Conservation (phyloP, 2,888 invertebrate species). For the Phengaris arion region DNA sequence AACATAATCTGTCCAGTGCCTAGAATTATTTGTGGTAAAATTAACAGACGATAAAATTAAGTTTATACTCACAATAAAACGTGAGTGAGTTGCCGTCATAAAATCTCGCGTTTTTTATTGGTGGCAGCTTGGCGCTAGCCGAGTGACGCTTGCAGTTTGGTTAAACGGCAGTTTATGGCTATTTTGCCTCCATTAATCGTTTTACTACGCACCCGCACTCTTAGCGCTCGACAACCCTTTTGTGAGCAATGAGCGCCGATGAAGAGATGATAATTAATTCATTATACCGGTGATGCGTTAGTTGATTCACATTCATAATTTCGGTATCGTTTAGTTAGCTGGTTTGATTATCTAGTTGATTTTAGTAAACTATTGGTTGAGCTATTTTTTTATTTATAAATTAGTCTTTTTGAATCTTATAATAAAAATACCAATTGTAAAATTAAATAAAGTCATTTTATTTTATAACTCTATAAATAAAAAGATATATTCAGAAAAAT, state of each 20-base stretch:
- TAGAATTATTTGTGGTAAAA: conserved; percentile 79
- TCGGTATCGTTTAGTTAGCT: background rate
- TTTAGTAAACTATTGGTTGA: background rate
- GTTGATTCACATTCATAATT: background rate
- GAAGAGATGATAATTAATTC: conserved; percentile 28
- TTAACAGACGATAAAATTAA: conserved; percentile 80
- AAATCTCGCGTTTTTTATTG: conserved; percentile 80
- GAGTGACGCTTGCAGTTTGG: conserved; percentile 77
- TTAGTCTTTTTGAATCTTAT: no score
- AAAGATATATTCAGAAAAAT: background rate
- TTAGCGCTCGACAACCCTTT: conserved; percentile 60
- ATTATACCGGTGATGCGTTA: background rate
- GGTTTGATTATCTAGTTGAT: background rate
- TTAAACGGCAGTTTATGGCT: conserved; percentile 79
- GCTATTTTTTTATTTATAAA: no score
- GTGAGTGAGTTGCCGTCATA: conserved; percentile 80
- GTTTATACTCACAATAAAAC: conserved; percentile 80
- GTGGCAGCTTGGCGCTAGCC: conserved; percentile 71
- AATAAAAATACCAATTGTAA: no score
- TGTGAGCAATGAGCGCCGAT: background rate
- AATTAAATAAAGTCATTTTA: no score
- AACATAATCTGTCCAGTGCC: conserved; percentile 68
- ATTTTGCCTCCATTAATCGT: conserved; percentile 79
- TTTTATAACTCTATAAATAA: no score
- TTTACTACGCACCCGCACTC: conserved; percentile 74